These are phyloP conservation scores for Cyrtodaria siliqua DNA, from an alignment of 2,888 invertebrate species.

Conservation along the genomic window DNA sequence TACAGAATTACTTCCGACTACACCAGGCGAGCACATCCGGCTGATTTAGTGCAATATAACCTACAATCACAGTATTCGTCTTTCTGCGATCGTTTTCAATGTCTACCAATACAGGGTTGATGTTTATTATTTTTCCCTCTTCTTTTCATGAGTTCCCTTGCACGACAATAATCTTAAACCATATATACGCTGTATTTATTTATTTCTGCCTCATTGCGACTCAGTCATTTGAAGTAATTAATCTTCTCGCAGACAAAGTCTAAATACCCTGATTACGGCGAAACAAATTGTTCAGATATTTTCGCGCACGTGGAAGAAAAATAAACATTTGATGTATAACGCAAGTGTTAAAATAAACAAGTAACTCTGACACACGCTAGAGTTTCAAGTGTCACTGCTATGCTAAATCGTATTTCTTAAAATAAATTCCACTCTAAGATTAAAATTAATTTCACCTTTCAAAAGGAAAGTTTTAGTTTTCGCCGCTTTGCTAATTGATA, in stretches of 20 bases:
- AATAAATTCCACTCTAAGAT: conserved; percentile 4
- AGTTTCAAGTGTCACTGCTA: not conserved
- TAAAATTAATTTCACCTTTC: not conserved
- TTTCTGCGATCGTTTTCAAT: too few species aligned
- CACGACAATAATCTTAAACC: too few species aligned
- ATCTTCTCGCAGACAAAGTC: not conserved
- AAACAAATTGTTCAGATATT: conserved; percentile 39
- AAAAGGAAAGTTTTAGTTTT: too few species aligned
- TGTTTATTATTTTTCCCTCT: too few species aligned
- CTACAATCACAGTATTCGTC: too few species aligned
- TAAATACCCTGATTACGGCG: not conserved
- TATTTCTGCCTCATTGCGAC: conserved; percentile 26
- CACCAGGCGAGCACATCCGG: too few species aligned
- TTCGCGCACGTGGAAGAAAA: conserved; percentile 39
- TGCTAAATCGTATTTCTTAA: not conserved
- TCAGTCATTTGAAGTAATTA: not conserved
- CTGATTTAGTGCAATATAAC: too few species aligned
- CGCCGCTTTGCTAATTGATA: too few species aligned
- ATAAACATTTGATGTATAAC: conserved; percentile 38
- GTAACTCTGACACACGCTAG: conserved; percentile 26
- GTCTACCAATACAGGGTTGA: too few species aligned
- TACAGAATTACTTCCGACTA: too few species aligned
- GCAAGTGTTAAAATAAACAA: conserved; percentile 54
- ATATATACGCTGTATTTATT: conserved; percentile 22
- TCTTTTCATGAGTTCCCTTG: too few species aligned